Conservation (phyloP, 2,113 vertebrate genomes). For the Puma concolor region DNA sequence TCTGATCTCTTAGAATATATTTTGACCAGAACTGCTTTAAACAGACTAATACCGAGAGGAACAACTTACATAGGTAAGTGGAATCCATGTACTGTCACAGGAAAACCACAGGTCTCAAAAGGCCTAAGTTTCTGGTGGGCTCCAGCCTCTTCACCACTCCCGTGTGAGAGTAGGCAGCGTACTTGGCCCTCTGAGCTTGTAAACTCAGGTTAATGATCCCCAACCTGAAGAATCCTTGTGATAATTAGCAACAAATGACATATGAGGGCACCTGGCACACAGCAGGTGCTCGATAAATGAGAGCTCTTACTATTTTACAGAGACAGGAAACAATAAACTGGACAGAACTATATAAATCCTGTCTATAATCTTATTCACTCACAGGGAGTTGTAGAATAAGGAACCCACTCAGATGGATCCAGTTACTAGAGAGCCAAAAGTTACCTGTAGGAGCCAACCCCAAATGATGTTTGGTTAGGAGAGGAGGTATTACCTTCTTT, state of each 20-base stretch:
- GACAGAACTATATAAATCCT: slow-evolving; percentile 15
- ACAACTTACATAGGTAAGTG: neutral
- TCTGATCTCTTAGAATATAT: neutral
- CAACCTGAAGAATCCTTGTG: neutral
- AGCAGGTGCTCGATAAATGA: neutral
- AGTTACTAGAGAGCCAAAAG: neutral
- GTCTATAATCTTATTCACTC: neutral
- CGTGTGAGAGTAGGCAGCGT: neutral
- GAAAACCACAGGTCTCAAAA: neutral
- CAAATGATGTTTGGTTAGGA: neutral
- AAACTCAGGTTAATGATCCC: neutral
- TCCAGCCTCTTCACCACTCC: neutral
- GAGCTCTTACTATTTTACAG: slow-evolving; percentile 21
- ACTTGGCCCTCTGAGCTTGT: neutral
- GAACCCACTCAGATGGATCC: neutral
- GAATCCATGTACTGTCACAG: neutral
- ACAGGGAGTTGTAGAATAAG: neutral
- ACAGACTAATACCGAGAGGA: neutral
- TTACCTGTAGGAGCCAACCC: neutral
- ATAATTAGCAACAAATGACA: slow-evolving; percentile 14
- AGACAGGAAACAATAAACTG: slow-evolving; percentile 55
- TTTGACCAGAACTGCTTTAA: neutral
- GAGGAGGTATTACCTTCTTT: neutral
- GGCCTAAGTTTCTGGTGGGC: neutral
- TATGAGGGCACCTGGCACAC: neutral